Evolutionary conservation across 2,888 invertebrate species (phyloP).

Genomic region (Ennomos quercinarius): DNA sequence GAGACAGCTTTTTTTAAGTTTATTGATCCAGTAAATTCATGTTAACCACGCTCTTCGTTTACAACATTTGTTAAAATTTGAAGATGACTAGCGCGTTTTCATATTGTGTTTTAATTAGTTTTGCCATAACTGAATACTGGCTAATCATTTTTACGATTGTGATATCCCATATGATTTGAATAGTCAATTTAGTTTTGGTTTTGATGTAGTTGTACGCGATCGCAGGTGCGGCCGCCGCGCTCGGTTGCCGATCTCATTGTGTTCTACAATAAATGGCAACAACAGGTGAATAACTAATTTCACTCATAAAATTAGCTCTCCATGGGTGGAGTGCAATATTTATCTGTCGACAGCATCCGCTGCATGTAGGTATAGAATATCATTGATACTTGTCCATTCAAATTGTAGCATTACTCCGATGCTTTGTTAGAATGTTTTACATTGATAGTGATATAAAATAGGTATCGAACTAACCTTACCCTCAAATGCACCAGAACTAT

Average conservation of each 20-base stretch:
- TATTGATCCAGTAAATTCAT: conserved; percentile 68
- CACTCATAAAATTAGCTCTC: conserved; percentile 82
- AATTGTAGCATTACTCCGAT: conserved; percentile 46
- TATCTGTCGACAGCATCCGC: conserved; percentile 77
- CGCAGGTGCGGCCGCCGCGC: conserved; percentile 73
- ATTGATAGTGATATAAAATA: conserved; percentile 26
- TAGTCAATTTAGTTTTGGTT: conserved; percentile 56
- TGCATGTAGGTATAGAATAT: conserved; percentile 58
- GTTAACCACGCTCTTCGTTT: conserved; percentile 65
- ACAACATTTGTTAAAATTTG: conserved; percentile 56
- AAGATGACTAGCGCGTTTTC: conserved; percentile 53
- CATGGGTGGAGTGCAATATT: conserved; percentile 83
- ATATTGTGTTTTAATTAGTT: conserved; percentile 39
- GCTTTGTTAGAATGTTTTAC: conserved; percentile 26
- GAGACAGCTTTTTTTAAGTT: conserved; percentile 65
- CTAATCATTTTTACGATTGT: conserved; percentile 26
- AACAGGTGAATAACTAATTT: conserved; percentile 85
- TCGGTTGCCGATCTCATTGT: conserved; percentile 75
- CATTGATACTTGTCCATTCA: conserved; percentile 61
- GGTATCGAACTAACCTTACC: conserved; percentile 3
- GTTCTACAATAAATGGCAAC: conserved; percentile 82
- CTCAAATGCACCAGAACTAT: not conserved
- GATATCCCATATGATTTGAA: conserved; percentile 47
- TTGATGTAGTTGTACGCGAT: conserved; percentile 65
- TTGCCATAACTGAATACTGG: conserved; percentile 34